Percentiles rank a stretch among this genome's conserved stretches.
Evolutionary conservation across 1,140 invertebrate genomes (phyloP).

Genomic region (Drosophila kikkawai): DNA sequence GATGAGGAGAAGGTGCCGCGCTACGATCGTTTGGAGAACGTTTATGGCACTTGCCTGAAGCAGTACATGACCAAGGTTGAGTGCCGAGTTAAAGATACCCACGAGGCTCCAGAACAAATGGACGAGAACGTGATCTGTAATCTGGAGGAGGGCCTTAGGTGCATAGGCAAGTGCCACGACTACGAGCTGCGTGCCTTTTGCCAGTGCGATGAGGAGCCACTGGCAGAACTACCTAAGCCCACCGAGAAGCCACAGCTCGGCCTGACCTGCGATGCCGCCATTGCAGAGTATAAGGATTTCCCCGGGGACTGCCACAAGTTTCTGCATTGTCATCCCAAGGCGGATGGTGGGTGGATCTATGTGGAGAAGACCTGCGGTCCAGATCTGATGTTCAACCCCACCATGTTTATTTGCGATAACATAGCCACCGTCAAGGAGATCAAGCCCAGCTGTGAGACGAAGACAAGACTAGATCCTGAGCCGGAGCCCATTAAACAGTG

Average conservation of each 20-base stretch:
- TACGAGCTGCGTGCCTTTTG: constrained; percentile 91
- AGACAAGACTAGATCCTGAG: constrained; percentile 20
- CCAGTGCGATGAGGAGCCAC: constrained; percentile 86
- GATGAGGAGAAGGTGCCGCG: constrained; percentile 78
- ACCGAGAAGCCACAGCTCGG: constrained; percentile 63
- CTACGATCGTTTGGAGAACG: constrained; percentile 73
- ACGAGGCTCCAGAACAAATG: constrained; percentile 88
- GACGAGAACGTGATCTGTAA: constrained; percentile 91
- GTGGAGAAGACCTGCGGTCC: constrained; percentile 87
- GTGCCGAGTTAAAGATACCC: constrained; percentile 89
- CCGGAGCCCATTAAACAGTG: constrained; percentile 50
- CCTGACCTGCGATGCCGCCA: constrained; percentile 53
- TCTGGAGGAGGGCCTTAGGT: constrained; percentile 89
- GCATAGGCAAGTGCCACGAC: constrained; percentile 87
- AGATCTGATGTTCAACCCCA: constrained; percentile 88
- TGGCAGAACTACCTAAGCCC: constrained; percentile 28
- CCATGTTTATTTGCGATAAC: constrained; percentile 88
- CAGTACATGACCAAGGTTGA: constrained; percentile 90
- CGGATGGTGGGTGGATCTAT: constrained; percentile 68
- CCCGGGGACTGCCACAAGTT: constrained; percentile 87
- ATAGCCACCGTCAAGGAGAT: constrained; percentile 87
- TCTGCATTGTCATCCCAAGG: constrained; percentile 86
- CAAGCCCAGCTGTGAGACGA: constrained; percentile 87
- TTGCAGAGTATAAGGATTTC: constrained; percentile 85
- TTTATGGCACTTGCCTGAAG: constrained; percentile 69